phyloP scores from a whole-genome alignment of 2,888 invertebrate genomes.

The Drosophila meridiana region DNA sequence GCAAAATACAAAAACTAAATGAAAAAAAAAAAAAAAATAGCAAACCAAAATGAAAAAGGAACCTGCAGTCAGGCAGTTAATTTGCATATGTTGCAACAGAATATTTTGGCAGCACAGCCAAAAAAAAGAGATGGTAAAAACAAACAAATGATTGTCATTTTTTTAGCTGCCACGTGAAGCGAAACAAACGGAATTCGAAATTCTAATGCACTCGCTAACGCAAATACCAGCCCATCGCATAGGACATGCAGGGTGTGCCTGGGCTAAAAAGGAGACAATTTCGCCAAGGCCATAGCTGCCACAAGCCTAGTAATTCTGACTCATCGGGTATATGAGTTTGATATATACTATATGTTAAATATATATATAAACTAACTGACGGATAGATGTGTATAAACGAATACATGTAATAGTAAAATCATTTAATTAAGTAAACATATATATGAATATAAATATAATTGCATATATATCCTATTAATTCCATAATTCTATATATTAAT shows the following conservation, averaged over 20 bases:
- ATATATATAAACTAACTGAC: not conserved
- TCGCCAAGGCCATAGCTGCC: conserved; percentile 20
- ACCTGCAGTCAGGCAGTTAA: conserved; percentile 51
- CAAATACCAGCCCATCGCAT: conserved; percentile 9
- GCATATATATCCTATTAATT: not conserved
- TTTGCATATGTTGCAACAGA: conserved; percentile 62
- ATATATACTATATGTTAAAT: conserved; percentile 2
- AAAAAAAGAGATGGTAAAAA: conserved; percentile 13
- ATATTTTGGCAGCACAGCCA: conserved; percentile 53
- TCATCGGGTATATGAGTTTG: conserved; percentile 14
- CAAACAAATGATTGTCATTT: conserved; percentile 22
- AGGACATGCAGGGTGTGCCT: conserved; percentile 17
- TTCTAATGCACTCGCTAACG: conserved; percentile 26
- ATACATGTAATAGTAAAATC: not conserved
- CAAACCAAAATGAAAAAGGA: conserved; percentile 2
- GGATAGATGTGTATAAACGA: not conserved
- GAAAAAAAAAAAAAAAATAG: not conserved
- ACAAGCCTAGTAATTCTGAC: conserved; percentile 17
- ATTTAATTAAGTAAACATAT: not conserved
- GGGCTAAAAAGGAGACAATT: conserved; percentile 13
- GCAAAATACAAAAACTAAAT: conserved; percentile 23
- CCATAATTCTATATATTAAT: not conserved
- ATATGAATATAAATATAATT: not conserved
- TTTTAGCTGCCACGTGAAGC: not conserved
- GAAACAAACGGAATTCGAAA: conserved; percentile 25